Base-by-base conservation (phyloP, 2,113 vertebrate genomes). In the Numida meleagris region DNA sequence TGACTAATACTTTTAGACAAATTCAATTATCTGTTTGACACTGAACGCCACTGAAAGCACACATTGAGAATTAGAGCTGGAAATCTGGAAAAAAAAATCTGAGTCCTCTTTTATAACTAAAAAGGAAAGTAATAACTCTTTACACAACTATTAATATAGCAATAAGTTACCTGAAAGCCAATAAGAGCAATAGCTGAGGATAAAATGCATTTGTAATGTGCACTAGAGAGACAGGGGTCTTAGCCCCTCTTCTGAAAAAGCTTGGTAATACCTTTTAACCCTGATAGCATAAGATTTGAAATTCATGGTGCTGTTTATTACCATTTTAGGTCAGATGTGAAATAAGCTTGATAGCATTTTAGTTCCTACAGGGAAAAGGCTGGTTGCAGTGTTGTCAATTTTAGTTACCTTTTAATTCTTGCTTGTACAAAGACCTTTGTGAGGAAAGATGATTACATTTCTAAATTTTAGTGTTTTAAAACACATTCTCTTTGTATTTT, bases 1-100 rank as follows among this genome's bases (percentile, higher is more conserved):
- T 79, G 83, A 50, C 70, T 91, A 84, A 87, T 76, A 76, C 50
- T 81, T 79, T 34, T 36, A 72, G 77, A 62, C 16, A 70, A 72
- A 92, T 73, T 73, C 53, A 82, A 53, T 92, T 87, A 79, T 73
- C 53, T 43, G 21, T 66, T 91, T 74, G 73, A 82, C 89, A 70
- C 62, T 42, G 46, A 94, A 87, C 36, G 76, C 27, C 14, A 66
- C 48, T 87, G 25, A 90, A 89, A 86, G 2, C 8, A 66, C 4
- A 25, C 40, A 40, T 4, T 57, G 66, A 81, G 96, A 90, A 78
- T 76, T 45, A 53, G 66, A 79, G 14, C 16, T 85, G 20, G 85
- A 87, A 90, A 48, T 8, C 12, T 40, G 15, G 27, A 29, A 50
- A 42, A 68, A 93, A 19, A 50, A 23, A 20, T 4, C 7, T 4